Evolutionary conservation across 2,113 vertebrate species (phyloP), one percentile per base, ranked within the genome.

Genomic region (Junco hyemalis): DNA sequence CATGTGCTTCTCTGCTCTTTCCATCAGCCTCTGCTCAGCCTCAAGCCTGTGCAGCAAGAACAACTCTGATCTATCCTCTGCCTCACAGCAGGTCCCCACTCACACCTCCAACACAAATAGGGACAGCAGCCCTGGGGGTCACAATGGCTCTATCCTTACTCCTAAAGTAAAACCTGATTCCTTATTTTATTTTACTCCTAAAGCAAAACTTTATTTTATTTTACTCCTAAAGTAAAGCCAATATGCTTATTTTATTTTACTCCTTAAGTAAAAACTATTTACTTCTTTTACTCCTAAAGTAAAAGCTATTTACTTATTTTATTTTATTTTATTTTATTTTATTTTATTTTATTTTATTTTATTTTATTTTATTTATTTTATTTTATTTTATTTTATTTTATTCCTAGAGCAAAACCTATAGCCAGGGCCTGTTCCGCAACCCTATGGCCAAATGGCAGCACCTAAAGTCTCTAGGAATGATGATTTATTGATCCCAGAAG

Each of bases 21-120:
- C 26, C 36, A 47, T 38, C 66, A 66, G 61, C 17, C 23, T 36
- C 57, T 74, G 22, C 25, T 80, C 23, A 1, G 2, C 33, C 53
- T 66, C 42, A 8, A 7, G 10, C n/a, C 36, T 0, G 0, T 47
- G 36, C 29, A 25, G 36, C 42, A 81, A 63, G 7, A 59, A 26
- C 8, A 72, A 33, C 26, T 7, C 36, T 66, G n/a, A 14, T 48
- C 76, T n/a, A 44, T 48, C 15, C 40, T 81, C 48, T 64, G 33
- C 33, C 64, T n/a, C 73, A 35, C 50, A 65, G 69, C 20, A 60
- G 38, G 20, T 12, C 63, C 36, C 78, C 69, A 70, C 3, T 3
- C 28, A 29, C 53, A 40, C 26, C 45, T 35, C 33, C 4, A 7
- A 1, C 4, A 21, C 26, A 61, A 56, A 29, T 2, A 79, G 56